Evolutionary conservation across 2,888 invertebrate species (phyloP), one percentile per base, ranked within the genome.

Genomic region (Phalera bucephala): DNA sequence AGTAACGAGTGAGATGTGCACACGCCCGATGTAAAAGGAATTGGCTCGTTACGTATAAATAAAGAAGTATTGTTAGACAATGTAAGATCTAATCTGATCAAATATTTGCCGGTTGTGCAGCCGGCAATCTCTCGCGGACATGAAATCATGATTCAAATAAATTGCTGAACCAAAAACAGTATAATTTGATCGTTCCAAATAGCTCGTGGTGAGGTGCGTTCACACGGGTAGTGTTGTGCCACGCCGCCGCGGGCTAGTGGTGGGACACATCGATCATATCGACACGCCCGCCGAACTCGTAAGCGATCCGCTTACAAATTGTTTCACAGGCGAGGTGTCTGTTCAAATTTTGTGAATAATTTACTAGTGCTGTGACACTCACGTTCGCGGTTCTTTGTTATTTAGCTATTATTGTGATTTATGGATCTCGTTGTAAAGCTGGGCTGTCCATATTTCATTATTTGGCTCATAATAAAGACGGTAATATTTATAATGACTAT

Each of bases 141-240:
- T 28, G 45, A 47, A 57, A 51, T 58, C 64, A 67, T 67, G 64
- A 65, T 64, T 67, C 57, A 54, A 64, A 60, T 52, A 67, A 62
- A 67, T 65, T 58, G 59, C 55, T 62, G 42, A 49, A 54, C 64
- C 70, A 55, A 68, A 65, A 62, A 45, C 51, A 60, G 68, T 58
- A 61, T 70, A 67, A 70, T 66, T 60, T 64, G 58, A 58, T 53
- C 52, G 63, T 54, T 55, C 52, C 57, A 57, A 55, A 64, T 59
- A 45, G 46, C 36, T 23, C 36, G 48, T 49, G 44, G 52, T 49
- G 33, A 41, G 17, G 17, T 17, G 31, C 38, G 64, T 68, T 68
- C 67, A 66, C 67, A 66, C 68, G 67, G 19, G 48, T 54, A 51
- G 58, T 46, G 51, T 17, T 49, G 53, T 28, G 53, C 47, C 41